Base-by-base conservation (phyloP, 2,797 vertebrate species). In the Micropoecilia bifurca region DNA sequence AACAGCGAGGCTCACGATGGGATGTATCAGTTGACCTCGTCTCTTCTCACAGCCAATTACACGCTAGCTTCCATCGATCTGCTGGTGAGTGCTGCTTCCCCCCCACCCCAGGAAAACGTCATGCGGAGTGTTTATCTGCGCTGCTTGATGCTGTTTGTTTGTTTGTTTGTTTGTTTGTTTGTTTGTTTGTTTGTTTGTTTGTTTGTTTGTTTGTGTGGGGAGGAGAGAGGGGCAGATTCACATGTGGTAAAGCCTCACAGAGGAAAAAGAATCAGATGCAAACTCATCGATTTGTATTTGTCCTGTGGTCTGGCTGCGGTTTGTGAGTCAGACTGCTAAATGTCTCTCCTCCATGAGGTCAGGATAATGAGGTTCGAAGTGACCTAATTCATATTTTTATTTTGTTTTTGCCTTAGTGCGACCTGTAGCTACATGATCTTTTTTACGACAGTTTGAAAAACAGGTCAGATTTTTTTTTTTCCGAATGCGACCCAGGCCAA, bases 1-100 rank as follows among this genome's bases (percentile, higher is more conserved):
- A 98, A 98, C 96, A 98, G 97, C 59, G 97, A 98, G 95, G 96
- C 97, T 92, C 98, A 97, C 82, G 97, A 98, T 94, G 97, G 97
- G 92, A 97, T 98, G 91, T 97, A 97, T 96, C 97, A 98, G 95
- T 97, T 98, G 96, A 97, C 97, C 95, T 97, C 97, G 36, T 97
- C 97, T 28, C 96, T 98, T 87, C 96, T 97, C 92, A 97, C 96
- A 75, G 96, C 97, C 95, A 98, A 98, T 96, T 97, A 97, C 91
- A 98, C 97, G 1, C 96, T 98, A 90, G 95, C 95, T 92, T 96
- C 97, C 91, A 96, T 97, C 82, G 96, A 98, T 95, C 90, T 96
- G 85, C 95, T 98, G 97, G 97, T 98, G 94, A 98, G 97, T 93
- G 86, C 83, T 92, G 85, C 39, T 83, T 80, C 84, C 82, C 78